Percentiles rank a stretch among this genome's conserved stretches.
These are phyloP conservation scores for Prionace glauca DNA, from an alignment of 2,797 vertebrate genomes.

Conservation along the genomic window DNA sequence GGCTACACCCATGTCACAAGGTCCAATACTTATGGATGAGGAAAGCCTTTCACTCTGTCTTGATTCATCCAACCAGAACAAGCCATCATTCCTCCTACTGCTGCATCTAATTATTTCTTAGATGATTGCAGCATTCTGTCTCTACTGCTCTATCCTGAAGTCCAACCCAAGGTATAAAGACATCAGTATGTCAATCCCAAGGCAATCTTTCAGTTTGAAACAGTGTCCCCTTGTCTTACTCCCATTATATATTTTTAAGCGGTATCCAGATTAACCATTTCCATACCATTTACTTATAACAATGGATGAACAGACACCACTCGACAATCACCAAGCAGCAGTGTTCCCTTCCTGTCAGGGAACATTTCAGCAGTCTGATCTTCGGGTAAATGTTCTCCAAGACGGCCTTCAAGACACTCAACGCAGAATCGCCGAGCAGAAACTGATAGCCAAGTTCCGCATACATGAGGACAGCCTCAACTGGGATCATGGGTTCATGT, in stretches of 20 bases:
- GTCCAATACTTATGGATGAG: neutral
- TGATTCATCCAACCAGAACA: neutral
- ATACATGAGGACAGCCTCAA: no score
- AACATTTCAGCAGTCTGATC: no score
- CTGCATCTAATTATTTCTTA: neutral
- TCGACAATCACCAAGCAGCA: no score
- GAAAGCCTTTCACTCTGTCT: neutral
- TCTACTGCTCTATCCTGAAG: neutral
- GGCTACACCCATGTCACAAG: neutral
- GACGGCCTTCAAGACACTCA: no score
- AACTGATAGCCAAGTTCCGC: no score
- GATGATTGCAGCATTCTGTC: neutral
- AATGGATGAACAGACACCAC: no score
- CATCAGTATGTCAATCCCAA: neutral
- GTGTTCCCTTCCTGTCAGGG: no score
- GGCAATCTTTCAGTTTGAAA: neutral
- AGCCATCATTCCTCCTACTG: neutral
- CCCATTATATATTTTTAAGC: neutral
- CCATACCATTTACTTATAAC: neutral
- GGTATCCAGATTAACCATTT: neutral
- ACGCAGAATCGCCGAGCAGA: no score
- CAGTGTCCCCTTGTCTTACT: neutral
- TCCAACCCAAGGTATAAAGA: neutral
- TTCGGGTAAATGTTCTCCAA: no score
- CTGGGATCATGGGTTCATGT: no score